Conservation (phyloP, 2,113 vertebrate genomes). For the Kobus ellipsiprymnus region DNA sequence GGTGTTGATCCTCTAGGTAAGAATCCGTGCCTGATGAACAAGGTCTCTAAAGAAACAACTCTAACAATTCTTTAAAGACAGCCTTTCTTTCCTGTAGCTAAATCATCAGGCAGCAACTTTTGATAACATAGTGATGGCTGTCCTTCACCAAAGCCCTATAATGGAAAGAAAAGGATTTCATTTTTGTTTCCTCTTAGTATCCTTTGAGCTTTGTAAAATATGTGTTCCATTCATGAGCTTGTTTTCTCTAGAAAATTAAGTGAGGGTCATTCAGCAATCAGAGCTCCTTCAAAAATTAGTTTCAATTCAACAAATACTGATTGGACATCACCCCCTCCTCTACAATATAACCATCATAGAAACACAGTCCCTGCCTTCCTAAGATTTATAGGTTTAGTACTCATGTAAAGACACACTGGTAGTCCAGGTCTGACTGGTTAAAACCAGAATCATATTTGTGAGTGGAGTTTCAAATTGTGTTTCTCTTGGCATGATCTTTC, state of each 20-base stretch:
- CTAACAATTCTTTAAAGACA: neutral
- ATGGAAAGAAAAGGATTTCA: neutral
- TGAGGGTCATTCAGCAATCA: neutral
- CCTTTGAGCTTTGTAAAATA: conserved; percentile 10
- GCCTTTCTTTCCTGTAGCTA: neutral
- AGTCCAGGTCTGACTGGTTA: neutral
- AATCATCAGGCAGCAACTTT: neutral
- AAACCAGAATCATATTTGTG: neutral
- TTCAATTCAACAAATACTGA: neutral
- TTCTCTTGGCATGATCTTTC: neutral
- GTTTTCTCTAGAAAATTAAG: conserved; percentile 19
- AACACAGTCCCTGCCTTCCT: neutral
- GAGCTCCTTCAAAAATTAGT: neutral
- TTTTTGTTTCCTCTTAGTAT: neutral
- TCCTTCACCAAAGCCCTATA: neutral
- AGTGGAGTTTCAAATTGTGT: neutral
- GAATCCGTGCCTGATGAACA: neutral
- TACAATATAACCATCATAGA: neutral
- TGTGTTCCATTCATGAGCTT: neutral
- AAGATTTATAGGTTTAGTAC: neutral
- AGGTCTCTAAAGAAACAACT: neutral
- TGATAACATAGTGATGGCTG: neutral
- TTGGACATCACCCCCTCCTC: neutral
- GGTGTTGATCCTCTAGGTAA: neutral
- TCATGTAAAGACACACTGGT: neutral